These are phyloP conservation scores for Cynaeus angustus DNA, from an alignment of 2,888 invertebrate genomes.

Conservation along the genomic window DNA sequence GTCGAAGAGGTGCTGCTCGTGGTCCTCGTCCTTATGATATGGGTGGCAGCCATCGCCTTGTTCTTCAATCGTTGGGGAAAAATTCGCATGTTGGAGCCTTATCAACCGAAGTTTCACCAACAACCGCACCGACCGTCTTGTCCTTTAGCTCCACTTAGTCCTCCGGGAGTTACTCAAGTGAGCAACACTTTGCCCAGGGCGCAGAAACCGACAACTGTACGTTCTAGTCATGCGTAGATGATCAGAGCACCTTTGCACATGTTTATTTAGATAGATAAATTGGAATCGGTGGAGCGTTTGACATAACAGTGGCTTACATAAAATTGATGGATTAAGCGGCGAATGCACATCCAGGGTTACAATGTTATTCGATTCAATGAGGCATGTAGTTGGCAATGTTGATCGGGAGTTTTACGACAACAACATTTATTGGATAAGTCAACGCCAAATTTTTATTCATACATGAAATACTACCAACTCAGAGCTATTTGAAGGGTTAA, in stretches of 20 bases:
- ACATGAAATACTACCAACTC: too few species aligned
- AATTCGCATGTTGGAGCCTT: slow-evolving; percentile 93
- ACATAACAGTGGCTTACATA: neutral
- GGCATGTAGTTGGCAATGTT: neutral
- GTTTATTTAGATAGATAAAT: slow-evolving; percentile 13
- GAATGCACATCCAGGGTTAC: neutral
- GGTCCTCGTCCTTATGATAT: slow-evolving; percentile 86
- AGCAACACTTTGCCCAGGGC: slow-evolving; percentile 60
- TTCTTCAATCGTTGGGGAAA: slow-evolving; percentile 97
- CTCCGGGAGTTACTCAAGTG: slow-evolving; percentile 70
- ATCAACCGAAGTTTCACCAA: slow-evolving; percentile 90
- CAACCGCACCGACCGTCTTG: slow-evolving; percentile 85
- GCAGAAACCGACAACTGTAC: slow-evolving; percentile 60
- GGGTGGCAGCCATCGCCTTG: slow-evolving; percentile 91
- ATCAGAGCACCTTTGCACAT: slow-evolving; percentile 28
- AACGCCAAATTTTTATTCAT: too few species aligned
- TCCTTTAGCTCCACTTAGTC: slow-evolving; percentile 74
- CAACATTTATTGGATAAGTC: too few species aligned
- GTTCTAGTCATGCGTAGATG: slow-evolving; percentile 51
- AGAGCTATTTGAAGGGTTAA: too few species aligned
- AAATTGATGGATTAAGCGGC: slow-evolving; percentile 22
- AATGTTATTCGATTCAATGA: neutral
- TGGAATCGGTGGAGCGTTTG: slow-evolving; percentile 30
- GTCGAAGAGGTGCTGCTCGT: slow-evolving; percentile 91
- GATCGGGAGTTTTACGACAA: too few species aligned